Conservation (phyloP, 2,888 invertebrate species). For the Thera obeliscata region DNA sequence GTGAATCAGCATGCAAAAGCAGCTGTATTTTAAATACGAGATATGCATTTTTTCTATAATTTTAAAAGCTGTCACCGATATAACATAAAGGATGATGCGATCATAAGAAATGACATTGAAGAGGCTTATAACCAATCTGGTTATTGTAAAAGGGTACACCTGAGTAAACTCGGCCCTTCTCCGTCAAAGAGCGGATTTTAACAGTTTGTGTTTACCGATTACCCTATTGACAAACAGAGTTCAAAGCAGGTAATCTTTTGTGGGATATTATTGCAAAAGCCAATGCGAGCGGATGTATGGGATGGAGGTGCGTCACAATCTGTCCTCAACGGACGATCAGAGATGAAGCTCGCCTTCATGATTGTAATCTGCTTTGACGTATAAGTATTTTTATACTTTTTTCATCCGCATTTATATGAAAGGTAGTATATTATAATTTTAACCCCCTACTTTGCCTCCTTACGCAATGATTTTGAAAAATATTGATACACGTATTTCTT, state of each 20-base stretch:
- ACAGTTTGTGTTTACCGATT: conserved; percentile 81
- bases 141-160: conserved; percentile 68
- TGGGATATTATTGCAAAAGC: conserved; percentile 57
- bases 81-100: conserved; percentile 43
- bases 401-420: too few species aligned
- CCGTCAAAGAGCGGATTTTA: conserved; percentile 78
- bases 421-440: too few species aligned
- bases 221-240: conserved; percentile 74
- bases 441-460: too few species aligned
- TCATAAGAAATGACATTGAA: conserved; percentile 56
- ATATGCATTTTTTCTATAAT: conserved; percentile 43
- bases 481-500: too few species aligned
- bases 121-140: conserved; percentile 60
- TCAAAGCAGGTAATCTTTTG: conserved; percentile 76
- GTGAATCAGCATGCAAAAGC: conserved; percentile 25
- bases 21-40: conserved; percentile 31
- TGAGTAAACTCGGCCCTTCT: conserved; percentile 71
- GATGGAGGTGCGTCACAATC: conserved; percentile 41
- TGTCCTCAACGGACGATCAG: neutral
- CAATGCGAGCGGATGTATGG: conserved; percentile 57
- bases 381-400: neutral
- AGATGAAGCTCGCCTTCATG: neutral
- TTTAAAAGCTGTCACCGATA: conserved; percentile 50
- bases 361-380: neutral
- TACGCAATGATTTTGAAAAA: too few species aligned